phyloP scores from a whole-genome alignment of 2,888 invertebrate genomes.

The Brachyopa scutellaris region DNA sequence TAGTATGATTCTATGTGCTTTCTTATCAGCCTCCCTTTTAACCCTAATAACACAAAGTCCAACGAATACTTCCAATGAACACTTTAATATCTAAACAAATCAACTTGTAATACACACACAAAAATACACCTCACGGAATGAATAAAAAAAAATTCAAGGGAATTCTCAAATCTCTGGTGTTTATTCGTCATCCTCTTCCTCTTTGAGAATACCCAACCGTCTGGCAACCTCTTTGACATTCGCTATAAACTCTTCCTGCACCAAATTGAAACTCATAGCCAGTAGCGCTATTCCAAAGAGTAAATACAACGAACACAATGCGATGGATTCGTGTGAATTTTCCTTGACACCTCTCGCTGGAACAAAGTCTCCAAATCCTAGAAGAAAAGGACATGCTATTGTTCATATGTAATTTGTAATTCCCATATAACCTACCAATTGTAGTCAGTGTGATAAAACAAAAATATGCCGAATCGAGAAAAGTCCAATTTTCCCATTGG shows the following conservation, averaged over 20 bases:
- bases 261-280: constrained; percentile 98
- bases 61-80: no score
- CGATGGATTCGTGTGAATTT: constrained; percentile 84
- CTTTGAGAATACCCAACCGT: constrained; percentile 93
- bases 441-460: constrained; percentile 97
- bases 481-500: constrained; percentile 93
- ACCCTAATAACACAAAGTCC: no score
- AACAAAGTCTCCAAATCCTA: constrained; percentile 93
- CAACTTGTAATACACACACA: neutral
- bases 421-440: constrained; percentile 87
- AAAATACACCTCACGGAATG: constrained; percentile 35
- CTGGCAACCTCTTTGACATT: constrained; percentile 93
- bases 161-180: neutral
- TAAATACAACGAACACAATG: constrained; percentile 94
- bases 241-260: constrained; percentile 95
- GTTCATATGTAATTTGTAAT: no score
- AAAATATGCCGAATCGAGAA: constrained; percentile 94
- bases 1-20: no score
- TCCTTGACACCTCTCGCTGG: constrained; percentile 86
- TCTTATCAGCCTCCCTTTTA: no score
- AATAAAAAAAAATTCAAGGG: constrained; percentile 3
- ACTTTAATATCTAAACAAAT: neutral
- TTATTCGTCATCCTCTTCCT: constrained; percentile 85
- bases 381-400: constrained; percentile 38
- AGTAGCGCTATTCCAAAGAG: constrained; percentile 96